Conservation (phyloP, 2,113 vertebrate genomes). For the Oryctolagus cuniculus region DNA sequence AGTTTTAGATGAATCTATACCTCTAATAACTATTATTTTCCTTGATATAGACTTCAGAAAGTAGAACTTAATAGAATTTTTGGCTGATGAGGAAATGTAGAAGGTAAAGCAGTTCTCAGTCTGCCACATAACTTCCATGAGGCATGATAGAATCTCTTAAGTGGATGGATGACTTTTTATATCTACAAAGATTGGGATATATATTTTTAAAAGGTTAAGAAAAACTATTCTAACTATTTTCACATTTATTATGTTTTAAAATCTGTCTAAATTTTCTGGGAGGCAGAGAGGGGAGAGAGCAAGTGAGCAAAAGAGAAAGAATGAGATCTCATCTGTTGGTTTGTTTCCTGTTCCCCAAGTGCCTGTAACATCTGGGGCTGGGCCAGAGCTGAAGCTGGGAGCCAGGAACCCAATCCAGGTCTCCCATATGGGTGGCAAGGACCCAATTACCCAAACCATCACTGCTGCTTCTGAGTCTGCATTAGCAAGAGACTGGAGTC, state of each 20-base stretch:
- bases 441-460: no score
- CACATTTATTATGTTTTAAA: not conserved
- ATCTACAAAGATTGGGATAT: not conserved
- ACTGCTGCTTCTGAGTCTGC: no score
- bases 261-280: no score
- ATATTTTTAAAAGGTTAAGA: constrained; percentile 49
- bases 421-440: no score
- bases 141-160: constrained; percentile 53
- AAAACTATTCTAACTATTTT: constrained; percentile 31
- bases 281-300: no score
- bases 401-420: no score
- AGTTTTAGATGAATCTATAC: constrained; percentile 41
- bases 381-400: no score
- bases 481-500: no score
- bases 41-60: constrained; percentile 39
- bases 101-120: constrained; percentile 40
- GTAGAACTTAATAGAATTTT: constrained; percentile 52
- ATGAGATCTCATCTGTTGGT: no score
- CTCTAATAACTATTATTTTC: constrained; percentile 26
- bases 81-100: constrained; percentile 36
- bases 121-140: not conserved
- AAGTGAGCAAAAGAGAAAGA: no score
- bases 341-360: no score
- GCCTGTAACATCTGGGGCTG: no score
- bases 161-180: constrained; percentile 14